Percentiles rank a stretch among this genome's conserved stretches.
phyloP scores from a whole-genome alignment of 2,888 invertebrate genomes.

The Noctua pronuba region DNA sequence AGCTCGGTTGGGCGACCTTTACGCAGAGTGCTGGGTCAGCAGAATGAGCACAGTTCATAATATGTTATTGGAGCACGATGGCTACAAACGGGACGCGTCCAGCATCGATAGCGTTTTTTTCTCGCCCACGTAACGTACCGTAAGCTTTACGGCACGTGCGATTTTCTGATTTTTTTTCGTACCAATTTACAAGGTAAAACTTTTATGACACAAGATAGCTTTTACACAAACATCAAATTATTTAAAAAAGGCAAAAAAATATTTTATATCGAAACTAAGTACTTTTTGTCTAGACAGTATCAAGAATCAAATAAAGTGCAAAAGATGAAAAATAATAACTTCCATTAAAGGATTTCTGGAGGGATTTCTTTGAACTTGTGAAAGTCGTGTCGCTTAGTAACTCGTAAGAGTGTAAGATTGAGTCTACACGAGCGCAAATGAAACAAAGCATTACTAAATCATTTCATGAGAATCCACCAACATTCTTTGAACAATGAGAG shows the following conservation, averaged over 20 bases:
- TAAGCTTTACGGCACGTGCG: slow-evolving; percentile 1
- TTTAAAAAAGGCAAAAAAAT: background rate
- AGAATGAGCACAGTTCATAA: background rate
- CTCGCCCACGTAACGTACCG: slow-evolving; percentile 23
- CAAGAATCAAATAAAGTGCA: background rate
- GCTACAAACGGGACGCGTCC: background rate
- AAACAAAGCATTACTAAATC: background rate
- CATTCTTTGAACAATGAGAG: background rate
- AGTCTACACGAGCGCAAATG: background rate
- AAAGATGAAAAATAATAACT: background rate
- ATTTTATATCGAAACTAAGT: background rate
- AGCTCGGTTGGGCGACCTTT: background rate
- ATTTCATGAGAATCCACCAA: background rate
- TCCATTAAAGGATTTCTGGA: background rate
- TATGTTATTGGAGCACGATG: background rate
- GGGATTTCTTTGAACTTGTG: background rate
- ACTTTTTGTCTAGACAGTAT: background rate
- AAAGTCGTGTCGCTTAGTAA: background rate
- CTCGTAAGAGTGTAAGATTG: background rate
- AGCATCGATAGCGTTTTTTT: background rate
- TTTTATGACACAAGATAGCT: background rate
- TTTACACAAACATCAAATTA: background rate
- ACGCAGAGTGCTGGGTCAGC: background rate
- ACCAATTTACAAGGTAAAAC: background rate
- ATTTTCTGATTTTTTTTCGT: background rate